Evolutionary conservation across 2,113 vertebrate genomes (phyloP).

Genomic region (Leptobrachium leishanense): DNA sequence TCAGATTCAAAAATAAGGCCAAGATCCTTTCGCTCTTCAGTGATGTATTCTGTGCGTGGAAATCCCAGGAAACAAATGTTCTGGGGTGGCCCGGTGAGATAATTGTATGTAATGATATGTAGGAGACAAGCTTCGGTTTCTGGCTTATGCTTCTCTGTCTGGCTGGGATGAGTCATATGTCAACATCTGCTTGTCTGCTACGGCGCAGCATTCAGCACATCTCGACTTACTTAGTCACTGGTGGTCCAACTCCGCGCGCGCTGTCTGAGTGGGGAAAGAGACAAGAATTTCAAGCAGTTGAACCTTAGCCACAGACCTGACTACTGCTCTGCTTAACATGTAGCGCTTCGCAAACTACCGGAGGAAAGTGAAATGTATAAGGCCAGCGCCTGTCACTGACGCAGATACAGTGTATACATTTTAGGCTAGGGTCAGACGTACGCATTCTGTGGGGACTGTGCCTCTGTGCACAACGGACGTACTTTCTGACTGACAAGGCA

Average conservation of each 20-base stretch:
- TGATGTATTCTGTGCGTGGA: constrained; percentile 11
- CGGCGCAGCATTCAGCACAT: constrained; percentile 23
- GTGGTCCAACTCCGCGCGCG: constrained; percentile 25
- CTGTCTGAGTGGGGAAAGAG: constrained; percentile 4
- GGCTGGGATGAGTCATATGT: constrained; percentile 49
- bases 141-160: constrained; percentile 35
- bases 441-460: too few relatives aligned
- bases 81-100: constrained; percentile 47
- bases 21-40: not conserved
- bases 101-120: constrained; percentile 46
- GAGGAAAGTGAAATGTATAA: too few relatives aligned
- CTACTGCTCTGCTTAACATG: constrained; percentile 17
- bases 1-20: not conserved
- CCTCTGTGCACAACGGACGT: too few relatives aligned
- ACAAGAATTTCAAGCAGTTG: constrained; percentile 38
- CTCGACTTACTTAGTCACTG: constrained; percentile 42
- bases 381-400: too few relatives aligned
- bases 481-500: too few relatives aligned
- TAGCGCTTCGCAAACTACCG: not conserved
- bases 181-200: constrained; percentile 45
- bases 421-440: too few relatives aligned
- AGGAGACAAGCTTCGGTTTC: constrained; percentile 33
- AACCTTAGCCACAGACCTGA: constrained; percentile 9
- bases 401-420: too few relatives aligned
- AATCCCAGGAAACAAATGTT: constrained; percentile 44